Evolutionary conservation across 1,140 invertebrate genomes (phyloP).

Genomic region (Drosophila bifasciata): DNA sequence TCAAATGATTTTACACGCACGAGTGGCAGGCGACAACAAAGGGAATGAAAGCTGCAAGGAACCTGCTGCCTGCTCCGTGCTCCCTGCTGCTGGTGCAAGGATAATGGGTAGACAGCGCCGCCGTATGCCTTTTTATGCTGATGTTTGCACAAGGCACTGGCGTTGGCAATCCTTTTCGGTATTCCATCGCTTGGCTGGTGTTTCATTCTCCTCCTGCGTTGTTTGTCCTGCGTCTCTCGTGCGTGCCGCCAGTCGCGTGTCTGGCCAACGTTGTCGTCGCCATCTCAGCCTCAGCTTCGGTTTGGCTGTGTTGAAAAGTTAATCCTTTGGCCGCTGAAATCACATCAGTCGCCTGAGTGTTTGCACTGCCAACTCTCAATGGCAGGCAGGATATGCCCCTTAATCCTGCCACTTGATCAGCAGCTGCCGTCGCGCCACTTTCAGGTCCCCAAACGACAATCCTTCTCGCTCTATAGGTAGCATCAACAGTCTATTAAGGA

Average conservation of each 20-base stretch:
- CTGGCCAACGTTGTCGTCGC: slow-evolving; percentile 16
- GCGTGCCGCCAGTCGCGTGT: slow-evolving; percentile 74
- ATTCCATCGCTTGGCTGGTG: slow-evolving; percentile 11
- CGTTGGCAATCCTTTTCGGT: slow-evolving; percentile 59
- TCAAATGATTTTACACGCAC: slow-evolving; percentile 80
- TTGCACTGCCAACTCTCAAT: slow-evolving; percentile 46
- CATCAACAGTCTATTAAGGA: slow-evolving; percentile 58
- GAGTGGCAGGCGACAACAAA: slow-evolving; percentile 56
- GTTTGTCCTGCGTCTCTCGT: slow-evolving; percentile 57
- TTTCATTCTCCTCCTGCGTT: slow-evolving; percentile 32
- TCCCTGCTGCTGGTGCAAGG: slow-evolving; percentile 27
- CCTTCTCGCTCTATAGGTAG: slow-evolving; percentile 46
- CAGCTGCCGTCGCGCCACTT: slow-evolving; percentile 50
- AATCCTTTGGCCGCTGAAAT: slow-evolving; percentile 71
- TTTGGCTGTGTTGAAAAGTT: slow-evolving; percentile 69
- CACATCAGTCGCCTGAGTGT: slow-evolving; percentile 57
- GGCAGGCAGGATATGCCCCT: slow-evolving; percentile 40
- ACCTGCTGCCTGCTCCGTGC: slow-evolving; percentile 21
- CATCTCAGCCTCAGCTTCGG: too few relatives aligned
- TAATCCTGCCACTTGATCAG: slow-evolving; percentile 78
- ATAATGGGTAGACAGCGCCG: slow-evolving; percentile 63
- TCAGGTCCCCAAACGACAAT: slow-evolving; percentile 63
- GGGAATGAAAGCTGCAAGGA: slow-evolving; percentile 22
- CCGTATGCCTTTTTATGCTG: slow-evolving; percentile 48
- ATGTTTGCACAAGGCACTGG: slow-evolving; percentile 65